Evolutionary conservation across 1,140 invertebrate genomes (phyloP).

Genomic region (Lordiphosa stackelbergi): DNA sequence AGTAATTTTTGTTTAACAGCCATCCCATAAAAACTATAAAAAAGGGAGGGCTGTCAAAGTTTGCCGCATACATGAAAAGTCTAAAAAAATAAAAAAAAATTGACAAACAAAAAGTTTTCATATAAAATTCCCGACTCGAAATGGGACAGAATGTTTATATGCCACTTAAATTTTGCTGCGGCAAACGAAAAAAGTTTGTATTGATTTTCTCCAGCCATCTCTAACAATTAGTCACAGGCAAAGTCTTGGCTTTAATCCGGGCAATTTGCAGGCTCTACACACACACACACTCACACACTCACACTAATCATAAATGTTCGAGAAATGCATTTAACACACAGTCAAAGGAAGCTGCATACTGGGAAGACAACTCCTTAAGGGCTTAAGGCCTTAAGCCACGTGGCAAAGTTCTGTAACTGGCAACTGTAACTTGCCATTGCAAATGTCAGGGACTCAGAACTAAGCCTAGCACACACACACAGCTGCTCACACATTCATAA

Average conservation of each 20-base stretch:
- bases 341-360: background rate
- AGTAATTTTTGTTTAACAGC: slow-evolving; percentile 20
- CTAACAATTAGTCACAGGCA: slow-evolving; percentile 48
- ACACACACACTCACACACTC: slow-evolving; percentile 2
- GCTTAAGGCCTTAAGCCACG: slow-evolving; percentile 51
- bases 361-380: slow-evolving; percentile 29
- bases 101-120: slow-evolving; percentile 41
- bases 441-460: slow-evolving; percentile 36
- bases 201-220: slow-evolving; percentile 31
- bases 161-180: slow-evolving; percentile 3
- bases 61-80: slow-evolving; percentile 9
- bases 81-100: slow-evolving; percentile 32
- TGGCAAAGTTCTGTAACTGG: slow-evolving; percentile 48
- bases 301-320: slow-evolving; percentile 49
- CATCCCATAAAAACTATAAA: background rate
- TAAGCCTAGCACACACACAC: slow-evolving; percentile 10
- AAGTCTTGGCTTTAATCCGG: slow-evolving; percentile 19
- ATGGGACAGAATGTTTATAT: slow-evolving; percentile 4
- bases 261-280: slow-evolving; percentile 23
- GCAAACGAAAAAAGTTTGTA: slow-evolving; percentile 8
- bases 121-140: slow-evolving; percentile 30
- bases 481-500: slow-evolving; percentile 40
- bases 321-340: slow-evolving; percentile 33
- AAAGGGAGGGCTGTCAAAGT: slow-evolving; percentile 2
- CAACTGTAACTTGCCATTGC: slow-evolving; percentile 62